Evolutionary conservation across 1,140 invertebrate species (phyloP), one percentile per base, ranked within the genome.

Genomic region (Drosophila simulans): DNA sequence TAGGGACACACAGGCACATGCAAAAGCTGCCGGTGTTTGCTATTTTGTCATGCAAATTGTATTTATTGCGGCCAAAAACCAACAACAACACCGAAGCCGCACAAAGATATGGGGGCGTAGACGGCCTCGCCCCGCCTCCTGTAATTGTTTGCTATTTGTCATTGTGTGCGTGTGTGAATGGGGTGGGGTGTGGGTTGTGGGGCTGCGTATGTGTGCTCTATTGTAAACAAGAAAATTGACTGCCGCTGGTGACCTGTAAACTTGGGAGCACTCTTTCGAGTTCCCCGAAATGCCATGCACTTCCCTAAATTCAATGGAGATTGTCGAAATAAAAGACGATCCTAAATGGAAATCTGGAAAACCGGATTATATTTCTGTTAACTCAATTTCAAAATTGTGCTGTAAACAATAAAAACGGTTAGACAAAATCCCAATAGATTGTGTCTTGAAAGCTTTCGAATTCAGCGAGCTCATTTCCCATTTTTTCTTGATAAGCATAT

Each of bases 21-120:
- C 62, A 70, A 75, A 88, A 83, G 83, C 65, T 83, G 83, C 53
- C 70, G 84, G 83, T 88, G 83, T 89, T 88, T 88, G 84, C 84
- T 88, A 88, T 88, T 88, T 88, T 88, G 84, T 89, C 84, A 88
- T 88, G 84, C 84, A 88, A 88, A 88, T 88, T 88, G 84, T 88
- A 88, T 88, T 88, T 88, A 88, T 88, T 88, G 84, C 84, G 84
- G 77, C 83, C 79, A 72, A 80, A 85, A 76, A 77, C 70, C 73
- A 83, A 77, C 71, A 71, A 58, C 43, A 70, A 62, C 22, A 56
- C 51, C 15, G 56, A 42, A 59, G 22, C n/a, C 25, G 39, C 13
- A 7, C 13, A 43, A 39, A 64, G 49, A 69, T 63, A 58, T 31
- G 69, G 48, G 73, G 78, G 77, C 58, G 80, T 63, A 56, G 65